Base-by-base conservation (phyloP, 2,797 vertebrate genomes). In the Scolopax rusticola region DNA sequence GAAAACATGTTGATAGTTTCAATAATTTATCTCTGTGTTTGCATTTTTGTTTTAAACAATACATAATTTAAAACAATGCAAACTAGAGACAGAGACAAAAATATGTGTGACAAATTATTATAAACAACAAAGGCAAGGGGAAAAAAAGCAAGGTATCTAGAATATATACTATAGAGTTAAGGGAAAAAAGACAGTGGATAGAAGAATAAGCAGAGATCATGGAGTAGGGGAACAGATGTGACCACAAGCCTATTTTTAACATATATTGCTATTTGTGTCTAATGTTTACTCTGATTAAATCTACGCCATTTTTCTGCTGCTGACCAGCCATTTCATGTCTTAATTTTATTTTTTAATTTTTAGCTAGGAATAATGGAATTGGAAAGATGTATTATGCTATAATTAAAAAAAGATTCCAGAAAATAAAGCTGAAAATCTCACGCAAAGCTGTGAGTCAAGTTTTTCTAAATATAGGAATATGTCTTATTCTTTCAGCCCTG, bases 221-320 rank as follows among this genome's bases (percentile, higher is more conserved):
- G 11, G 76, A 43, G 15, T 45, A 40, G 9, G 15, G 68, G 54
- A 65, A 41, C 20, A 73, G 18, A 20, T 2, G 1, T 76, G 50
- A 36, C 12, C 25, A 25, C 5, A 9, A 11, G 7, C 13, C 8
- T 77, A 24, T 50, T 73, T 32, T 81, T 32, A 84, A 19, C 36
- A 4, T 25, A 5, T 45, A 51, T 51, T 61, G 23, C 9, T 56
- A 19, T 54, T 80, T 69, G 6, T 54, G 14, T 51, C 14, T 84
- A 54, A 48, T 0, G 3, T 38, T 57, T 89, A 30, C 43, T 59
- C 8, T 50, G 12, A 61, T 47, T 70, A 60, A 68, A 70, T 70
- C 23, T 30, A 36, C 0, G 0, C 3, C 3, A 7, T 43, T 76
- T 89, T 45, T 6, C 17, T 8, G 15, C 48, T 24, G 6, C 36